These are phyloP conservation scores for Numenius phaeopus DNA, from an alignment of 2,797 vertebrate species.

Conservation along the genomic window DNA sequence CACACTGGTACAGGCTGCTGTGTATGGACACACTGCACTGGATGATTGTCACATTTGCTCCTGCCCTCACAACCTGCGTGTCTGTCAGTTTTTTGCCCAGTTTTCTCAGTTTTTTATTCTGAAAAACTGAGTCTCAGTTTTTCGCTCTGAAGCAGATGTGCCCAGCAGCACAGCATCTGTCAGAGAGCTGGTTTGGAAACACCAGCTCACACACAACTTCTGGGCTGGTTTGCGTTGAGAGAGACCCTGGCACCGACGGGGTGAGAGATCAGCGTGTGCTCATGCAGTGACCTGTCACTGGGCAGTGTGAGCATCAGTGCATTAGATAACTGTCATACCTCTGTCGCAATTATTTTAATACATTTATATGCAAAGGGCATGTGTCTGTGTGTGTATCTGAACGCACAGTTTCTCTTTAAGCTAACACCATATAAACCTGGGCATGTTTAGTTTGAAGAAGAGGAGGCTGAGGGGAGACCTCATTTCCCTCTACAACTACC, in stretches of 20 bases:
- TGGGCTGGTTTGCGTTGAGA: neutral
- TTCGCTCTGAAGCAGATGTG: neutral
- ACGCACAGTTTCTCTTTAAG: neutral
- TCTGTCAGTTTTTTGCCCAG: neutral
- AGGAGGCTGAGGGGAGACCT: too few relatives aligned
- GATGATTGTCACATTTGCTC: rapidly evolving
- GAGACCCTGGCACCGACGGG: too few relatives aligned
- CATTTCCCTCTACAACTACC: too few relatives aligned
- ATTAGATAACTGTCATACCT: neutral
- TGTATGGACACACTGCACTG: neutral
- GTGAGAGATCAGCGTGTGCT: rapidly evolving
- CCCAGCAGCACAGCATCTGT: neutral
- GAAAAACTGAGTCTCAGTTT: too few relatives aligned
- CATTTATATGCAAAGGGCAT: neutral
- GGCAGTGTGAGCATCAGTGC: neutral
- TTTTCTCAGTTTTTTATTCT: too few relatives aligned
- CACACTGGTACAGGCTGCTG: neutral
- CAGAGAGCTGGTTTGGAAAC: too few relatives aligned
- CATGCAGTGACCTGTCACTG: neutral
- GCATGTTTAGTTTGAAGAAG: too few relatives aligned
- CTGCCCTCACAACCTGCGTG: neutral
- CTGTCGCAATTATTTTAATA: neutral
- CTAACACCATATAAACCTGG: neutral
- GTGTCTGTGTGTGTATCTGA: too few relatives aligned
- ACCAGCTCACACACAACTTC: rapidly evolving